Base-by-base conservation (phyloP, 2,888 invertebrate genomes). In the Lasius platythorax region DNA sequence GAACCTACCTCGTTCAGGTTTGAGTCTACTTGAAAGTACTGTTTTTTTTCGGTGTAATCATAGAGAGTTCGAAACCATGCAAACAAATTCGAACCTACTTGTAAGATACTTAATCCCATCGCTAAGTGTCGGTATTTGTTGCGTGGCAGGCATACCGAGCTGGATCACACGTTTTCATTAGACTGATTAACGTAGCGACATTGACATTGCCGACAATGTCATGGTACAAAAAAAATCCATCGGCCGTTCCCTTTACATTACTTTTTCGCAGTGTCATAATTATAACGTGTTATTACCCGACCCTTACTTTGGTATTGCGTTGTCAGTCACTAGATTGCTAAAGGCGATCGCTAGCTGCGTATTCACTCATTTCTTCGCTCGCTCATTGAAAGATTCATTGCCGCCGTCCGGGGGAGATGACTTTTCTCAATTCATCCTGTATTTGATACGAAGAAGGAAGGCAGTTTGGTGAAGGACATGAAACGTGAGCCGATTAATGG, bases 401-500 rank as follows among this genome's bases (percentile, higher is more conserved):
- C 46, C 28, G 23, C 8, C 46, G 15, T 43, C 4, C 33, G 18
- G 18, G 5, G 6, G 11, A 30, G 37, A 9, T 1, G n/a, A 11
- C 37, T 9, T n/a, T n/a, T 70, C 46, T 46, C 37, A 37, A 11
- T 23, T 37, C 18, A 70, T 40, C 15, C 67, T 15, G 37, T 1
- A 40, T 40, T 70, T n/a, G 33, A 3, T 61, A 23, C 61, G 37
- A 50, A 23, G 67, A 84, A 53, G 82, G 81, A 81, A 30, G 67
- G 40, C 3, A 61, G 61, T 75, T 66, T 43, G 64, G 37, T 46
- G 78, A 74, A 76, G 67, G 75, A 66, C 68, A 3, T 56, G 90
- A 76, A 89, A 89, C 87, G 46, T 84, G 90, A 88, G 70, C 83
- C 87, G 87, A 90, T 89, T 89, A 87, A 90, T 88, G 87, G 88